Percentiles rank a stretch among this genome's conserved stretches.
These are phyloP conservation scores for Setipinna tenuifilis DNA, from an alignment of 2,797 vertebrate species.

Conservation along the genomic window DNA sequence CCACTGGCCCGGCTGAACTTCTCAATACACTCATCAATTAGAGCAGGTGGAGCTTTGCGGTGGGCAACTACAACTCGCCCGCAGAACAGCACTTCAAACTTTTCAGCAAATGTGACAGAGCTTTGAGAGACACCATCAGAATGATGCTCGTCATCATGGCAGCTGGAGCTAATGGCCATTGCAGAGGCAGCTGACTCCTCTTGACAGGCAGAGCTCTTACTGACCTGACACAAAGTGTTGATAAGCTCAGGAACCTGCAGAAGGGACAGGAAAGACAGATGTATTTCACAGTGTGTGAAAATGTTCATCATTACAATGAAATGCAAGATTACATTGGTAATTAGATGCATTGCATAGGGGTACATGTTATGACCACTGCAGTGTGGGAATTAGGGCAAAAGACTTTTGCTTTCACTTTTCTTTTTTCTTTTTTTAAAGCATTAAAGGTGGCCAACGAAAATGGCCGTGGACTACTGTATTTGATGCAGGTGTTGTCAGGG, in stretches of 20 bases:
- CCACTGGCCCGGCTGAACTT: slow-evolving; percentile 81
- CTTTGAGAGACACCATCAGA: slow-evolving; percentile 72
- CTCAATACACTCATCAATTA: slow-evolving; percentile 97
- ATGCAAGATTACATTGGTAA: neutral
- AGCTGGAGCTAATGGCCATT: slow-evolving; percentile 67
- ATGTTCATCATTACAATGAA: neutral
- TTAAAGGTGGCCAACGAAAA: no score
- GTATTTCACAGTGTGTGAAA: neutral
- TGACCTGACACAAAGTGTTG: slow-evolving; percentile 90
- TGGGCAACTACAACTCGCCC: slow-evolving; percentile 91
- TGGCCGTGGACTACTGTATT: no score
- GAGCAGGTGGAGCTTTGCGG: slow-evolving; percentile 92
- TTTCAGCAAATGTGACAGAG: slow-evolving; percentile 90
- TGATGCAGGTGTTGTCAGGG: no score
- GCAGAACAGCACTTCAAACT: slow-evolving; percentile 95
- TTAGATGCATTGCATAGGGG: no score
- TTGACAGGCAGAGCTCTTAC: slow-evolving; percentile 88
- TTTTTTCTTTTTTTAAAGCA: no score
- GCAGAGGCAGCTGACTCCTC: slow-evolving; percentile 79
- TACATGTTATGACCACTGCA: no score
- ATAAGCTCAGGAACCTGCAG: slow-evolving; percentile 96
- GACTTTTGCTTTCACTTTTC: no score
- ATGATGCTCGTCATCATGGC: slow-evolving; percentile 34
- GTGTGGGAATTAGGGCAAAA: no score
- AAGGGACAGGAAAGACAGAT: neutral